Base-by-base conservation (phyloP, 2,888 invertebrate species). In the Lycocerus yunnanus region DNA sequence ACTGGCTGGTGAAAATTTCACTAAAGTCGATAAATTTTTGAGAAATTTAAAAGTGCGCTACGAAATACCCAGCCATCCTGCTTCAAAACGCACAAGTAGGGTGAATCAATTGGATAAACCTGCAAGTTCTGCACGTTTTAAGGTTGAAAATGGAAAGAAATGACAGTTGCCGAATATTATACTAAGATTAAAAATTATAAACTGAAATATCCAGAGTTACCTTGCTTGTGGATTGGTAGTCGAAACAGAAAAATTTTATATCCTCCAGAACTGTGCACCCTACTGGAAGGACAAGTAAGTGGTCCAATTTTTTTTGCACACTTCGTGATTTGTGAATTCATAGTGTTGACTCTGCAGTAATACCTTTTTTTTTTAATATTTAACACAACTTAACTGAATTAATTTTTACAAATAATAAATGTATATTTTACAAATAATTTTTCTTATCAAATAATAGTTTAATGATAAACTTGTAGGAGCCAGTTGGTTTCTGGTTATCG, bases 251-350 rank as follows among this genome's bases (percentile, higher is more conserved):
- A 90, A 75, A 94, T 96, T 66, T 92, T 92, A 81, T 89, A 97
- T 71, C 98, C 98, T 0, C 87, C 94, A 58, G 98, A 98, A 88
- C 88, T 97, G 9, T 93, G 97, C 82, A 90, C 89, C 9, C 92
- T 99, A 15, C 89, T 93, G 0, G 90, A 90, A 58, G 96, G 95
- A 0, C 98, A 99, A 85, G 75, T 75, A 43, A 69, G 74, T 73
- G 2, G 3, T 13, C n/a, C 20, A 11, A 20, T 8, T 18, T 27
- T 5, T 18, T 61, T 27, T 27, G 13, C 11, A 24, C 24, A 24
- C 2, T 24, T 24, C 10, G 13, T 13, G 27, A 27, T 27, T 27
- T 61, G 3, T 61, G 21, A 60, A 15, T 15, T 15, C 9, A 14
- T 11, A 13, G 15, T 16, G 24, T 10, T 24, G 24, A 24, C 0